phyloP scores from a whole-genome alignment of 2,888 invertebrate species.

The Acrobasis repandana region DNA sequence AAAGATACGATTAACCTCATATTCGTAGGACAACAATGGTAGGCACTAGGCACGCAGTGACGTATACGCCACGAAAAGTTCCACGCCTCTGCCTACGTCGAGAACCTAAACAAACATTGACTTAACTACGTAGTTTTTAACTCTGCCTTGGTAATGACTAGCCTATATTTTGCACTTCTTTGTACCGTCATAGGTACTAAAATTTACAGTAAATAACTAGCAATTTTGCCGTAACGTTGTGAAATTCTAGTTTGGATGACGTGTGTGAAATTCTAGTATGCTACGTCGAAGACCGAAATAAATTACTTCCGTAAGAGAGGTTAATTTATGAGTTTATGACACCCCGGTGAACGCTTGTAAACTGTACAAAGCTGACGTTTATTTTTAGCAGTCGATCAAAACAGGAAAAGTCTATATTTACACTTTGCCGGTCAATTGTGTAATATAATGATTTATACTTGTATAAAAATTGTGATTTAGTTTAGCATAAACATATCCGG shows the following conservation, averaged over 20 bases:
- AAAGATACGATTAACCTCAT: constrained; percentile 34
- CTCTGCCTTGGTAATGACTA: constrained; percentile 4
- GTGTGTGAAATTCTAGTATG: not conserved
- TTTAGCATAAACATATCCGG: constrained; percentile 59
- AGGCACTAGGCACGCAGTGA: constrained; percentile 44
- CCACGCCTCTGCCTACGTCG: constrained; percentile 71
- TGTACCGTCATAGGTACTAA: not conserved
- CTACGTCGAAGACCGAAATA: not conserved
- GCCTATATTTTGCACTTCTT: constrained; percentile 28
- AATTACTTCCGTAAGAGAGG: not conserved
- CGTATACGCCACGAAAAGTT: constrained; percentile 69
- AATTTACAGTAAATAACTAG: not conserved
- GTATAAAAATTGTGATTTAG: constrained; percentile 22
- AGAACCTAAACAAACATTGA: constrained; percentile 60
- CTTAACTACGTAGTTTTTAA: constrained; percentile 56
- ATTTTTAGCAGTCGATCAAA: constrained; percentile 4
- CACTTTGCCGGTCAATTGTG: not conserved
- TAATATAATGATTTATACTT: not conserved
- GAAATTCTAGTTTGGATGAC: not conserved
- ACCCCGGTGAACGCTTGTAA: not conserved
- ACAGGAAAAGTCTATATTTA: constrained; percentile 4
- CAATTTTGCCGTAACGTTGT: not conserved
- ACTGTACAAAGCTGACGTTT: not conserved
- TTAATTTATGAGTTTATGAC: not conserved
- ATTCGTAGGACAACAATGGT: constrained; percentile 34